A percentile compares a stretch with the other conserved stretches of the same genome.
Conservation (phyloP, 2,797 vertebrate species). For the Xenentodon cancila region DNA sequence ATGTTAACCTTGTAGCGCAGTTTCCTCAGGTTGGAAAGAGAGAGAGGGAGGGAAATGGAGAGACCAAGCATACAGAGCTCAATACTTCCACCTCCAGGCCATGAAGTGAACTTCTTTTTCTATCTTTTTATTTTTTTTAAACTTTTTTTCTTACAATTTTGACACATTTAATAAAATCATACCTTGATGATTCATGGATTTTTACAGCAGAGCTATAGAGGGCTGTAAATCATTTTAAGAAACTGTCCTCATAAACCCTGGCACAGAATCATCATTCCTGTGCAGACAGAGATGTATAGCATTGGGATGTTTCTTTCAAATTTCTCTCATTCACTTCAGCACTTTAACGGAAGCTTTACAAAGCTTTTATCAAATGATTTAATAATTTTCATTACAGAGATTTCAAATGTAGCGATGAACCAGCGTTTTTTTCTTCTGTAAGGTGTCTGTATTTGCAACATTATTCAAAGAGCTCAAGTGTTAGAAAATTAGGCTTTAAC, state of each 20-base stretch:
- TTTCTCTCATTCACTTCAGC: too few relatives aligned
- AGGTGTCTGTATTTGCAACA: background rate
- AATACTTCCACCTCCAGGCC: slow-evolving; percentile 82
- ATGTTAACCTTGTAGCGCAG: slow-evolving; percentile 77
- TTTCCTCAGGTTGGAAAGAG: slow-evolving; percentile 70
- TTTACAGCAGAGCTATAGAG: slow-evolving; percentile 57
- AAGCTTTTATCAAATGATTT: too few relatives aligned
- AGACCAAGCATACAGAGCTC: slow-evolving; percentile 65
- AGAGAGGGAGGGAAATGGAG: slow-evolving; percentile 26
- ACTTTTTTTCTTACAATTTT: slow-evolving; percentile 18
- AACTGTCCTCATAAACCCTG: slow-evolving; percentile 54
- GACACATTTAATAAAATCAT: slow-evolving; percentile 63
- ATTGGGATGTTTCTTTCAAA: slow-evolving; percentile 30
- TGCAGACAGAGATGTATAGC: slow-evolving; percentile 63
- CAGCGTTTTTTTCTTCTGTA: background rate
- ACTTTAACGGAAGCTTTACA: too few relatives aligned
- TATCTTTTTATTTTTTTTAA: too few relatives aligned
- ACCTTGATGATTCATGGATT: slow-evolving; percentile 68
- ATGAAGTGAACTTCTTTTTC: slow-evolving; percentile 24
- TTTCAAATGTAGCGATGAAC: background rate
- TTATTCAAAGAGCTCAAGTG: too few relatives aligned
- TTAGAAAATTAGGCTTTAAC: too few relatives aligned
- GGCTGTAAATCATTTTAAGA: slow-evolving; percentile 67
- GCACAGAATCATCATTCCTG: slow-evolving; percentile 46
- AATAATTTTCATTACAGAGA: too few relatives aligned